Conservation (phyloP, 2,888 invertebrate genomes). For the Charanyca ferruginea region DNA sequence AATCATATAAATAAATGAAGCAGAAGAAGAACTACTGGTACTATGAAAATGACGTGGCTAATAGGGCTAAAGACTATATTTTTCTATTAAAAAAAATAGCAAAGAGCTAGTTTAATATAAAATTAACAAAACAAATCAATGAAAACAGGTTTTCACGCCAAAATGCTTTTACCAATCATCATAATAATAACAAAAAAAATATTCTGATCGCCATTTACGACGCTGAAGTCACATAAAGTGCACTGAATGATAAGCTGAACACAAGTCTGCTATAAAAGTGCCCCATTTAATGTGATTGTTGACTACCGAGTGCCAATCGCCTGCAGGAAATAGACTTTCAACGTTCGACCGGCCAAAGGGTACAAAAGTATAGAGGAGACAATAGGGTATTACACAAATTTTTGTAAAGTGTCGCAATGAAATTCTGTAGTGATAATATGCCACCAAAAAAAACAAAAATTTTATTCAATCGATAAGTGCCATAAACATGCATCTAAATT, state of each 20-base stretch:
- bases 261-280: conserved; percentile 60
- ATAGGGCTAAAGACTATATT: too few species aligned
- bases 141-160: conserved; percentile 5
- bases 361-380: conserved; percentile 45
- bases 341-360: conserved; percentile 45
- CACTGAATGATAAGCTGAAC: conserved; percentile 55
- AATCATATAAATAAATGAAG: too few species aligned
- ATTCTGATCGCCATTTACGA: conserved; percentile 38
- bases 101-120: too few species aligned
- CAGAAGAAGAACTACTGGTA: too few species aligned
- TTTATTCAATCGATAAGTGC: too few species aligned
- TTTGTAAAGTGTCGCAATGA: too few species aligned
- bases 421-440: too few species aligned
- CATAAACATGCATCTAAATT: too few species aligned
- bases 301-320: conserved; percentile 75
- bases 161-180: conserved; percentile 41
- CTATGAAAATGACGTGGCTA: too few species aligned
- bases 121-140: neutral
- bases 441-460: too few species aligned
- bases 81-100: neutral
- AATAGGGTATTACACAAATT: too few species aligned
- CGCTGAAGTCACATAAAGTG: conserved; percentile 43
- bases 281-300: conserved; percentile 73
- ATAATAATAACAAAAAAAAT: conserved; percentile 56
- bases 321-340: conserved; percentile 74